Conservation (phyloP, 2,797 vertebrate genomes). For the Cynopterus sphinx region DNA sequence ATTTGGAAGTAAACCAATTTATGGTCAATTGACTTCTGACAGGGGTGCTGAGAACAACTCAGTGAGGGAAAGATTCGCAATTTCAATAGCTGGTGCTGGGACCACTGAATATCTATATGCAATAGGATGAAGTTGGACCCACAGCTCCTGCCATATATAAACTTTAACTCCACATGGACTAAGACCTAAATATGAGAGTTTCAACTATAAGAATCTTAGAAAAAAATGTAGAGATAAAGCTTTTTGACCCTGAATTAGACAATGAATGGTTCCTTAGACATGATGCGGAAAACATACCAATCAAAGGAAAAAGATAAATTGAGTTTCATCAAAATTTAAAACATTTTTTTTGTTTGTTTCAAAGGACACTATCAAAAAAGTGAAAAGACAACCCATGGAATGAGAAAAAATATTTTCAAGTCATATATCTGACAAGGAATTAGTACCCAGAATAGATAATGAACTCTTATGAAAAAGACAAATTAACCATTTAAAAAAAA, state of each 20-base stretch:
- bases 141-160: neutral
- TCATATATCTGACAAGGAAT: neutral
- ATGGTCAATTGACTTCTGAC: neutral
- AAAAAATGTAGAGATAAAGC: neutral
- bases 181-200: neutral
- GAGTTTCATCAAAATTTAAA: neutral
- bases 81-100: neutral
- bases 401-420: neutral
- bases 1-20: neutral
- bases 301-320: neutral
- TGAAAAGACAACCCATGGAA: neutral
- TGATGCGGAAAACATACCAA: neutral
- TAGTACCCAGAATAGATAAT: neutral
- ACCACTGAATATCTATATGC: neutral
- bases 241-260: neutral
- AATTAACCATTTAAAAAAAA: neutral
- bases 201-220: neutral
- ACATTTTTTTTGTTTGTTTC: neutral
- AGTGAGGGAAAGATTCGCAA: neutral
- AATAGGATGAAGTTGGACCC: neutral
- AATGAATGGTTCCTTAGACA: neutral
- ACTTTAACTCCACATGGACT: neutral
- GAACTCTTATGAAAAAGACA: neutral
- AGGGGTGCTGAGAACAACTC: neutral
- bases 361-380: neutral